Conservation (phyloP, 2,797 vertebrate species). For the Arremon brunneinucha region DNA sequence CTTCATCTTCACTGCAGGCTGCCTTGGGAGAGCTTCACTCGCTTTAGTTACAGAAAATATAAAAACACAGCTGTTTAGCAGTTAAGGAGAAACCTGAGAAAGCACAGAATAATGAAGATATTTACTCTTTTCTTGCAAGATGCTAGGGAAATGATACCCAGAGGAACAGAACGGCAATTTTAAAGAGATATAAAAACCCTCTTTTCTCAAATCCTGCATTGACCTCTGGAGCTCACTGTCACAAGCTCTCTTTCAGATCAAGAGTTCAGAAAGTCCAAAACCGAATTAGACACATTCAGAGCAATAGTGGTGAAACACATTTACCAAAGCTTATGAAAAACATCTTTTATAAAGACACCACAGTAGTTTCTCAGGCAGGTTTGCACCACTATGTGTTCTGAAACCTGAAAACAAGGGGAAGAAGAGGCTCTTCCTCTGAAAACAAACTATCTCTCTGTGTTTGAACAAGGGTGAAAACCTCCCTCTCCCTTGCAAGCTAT, state of each 20-base stretch:
- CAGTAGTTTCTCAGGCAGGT: not conserved
- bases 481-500: not conserved
- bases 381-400: not conserved
- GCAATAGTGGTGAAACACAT: not conserved
- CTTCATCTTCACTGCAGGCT: not conserved
- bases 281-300: not conserved
- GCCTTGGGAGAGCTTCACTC: conserved; percentile 8
- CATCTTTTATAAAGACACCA: conserved; percentile 12
- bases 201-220: not conserved
- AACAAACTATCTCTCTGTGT: not conserved
- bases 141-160: conserved; percentile 7
- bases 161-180: conserved; percentile 7
- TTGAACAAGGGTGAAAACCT: not conserved
- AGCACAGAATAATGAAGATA: conserved; percentile 52
- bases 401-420: conserved; percentile 1
- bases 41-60: conserved; percentile 52
- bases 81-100: conserved; percentile 24
- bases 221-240: conserved; percentile 24
- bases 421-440: not conserved
- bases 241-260: not conserved
- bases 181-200: not conserved
- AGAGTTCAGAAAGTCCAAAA: conserved; percentile 1
- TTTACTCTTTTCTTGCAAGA: conserved; percentile 49
- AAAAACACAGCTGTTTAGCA: conserved; percentile 56
- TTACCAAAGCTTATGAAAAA: conserved; percentile 23